Evolutionary conservation across 2,888 invertebrate species (phyloP).

Genomic region (Smittia aterrima): DNA sequence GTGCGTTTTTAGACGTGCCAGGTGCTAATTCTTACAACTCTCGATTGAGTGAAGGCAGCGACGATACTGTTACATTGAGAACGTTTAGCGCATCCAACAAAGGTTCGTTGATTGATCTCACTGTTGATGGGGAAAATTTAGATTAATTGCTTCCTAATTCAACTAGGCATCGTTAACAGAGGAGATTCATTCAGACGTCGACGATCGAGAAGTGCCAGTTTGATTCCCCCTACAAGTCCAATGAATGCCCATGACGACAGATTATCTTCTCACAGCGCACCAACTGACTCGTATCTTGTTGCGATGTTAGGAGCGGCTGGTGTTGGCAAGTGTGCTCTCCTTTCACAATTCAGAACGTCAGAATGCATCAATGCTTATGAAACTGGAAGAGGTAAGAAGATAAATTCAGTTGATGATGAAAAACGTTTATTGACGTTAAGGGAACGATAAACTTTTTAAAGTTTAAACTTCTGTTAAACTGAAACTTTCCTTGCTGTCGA

Average conservation of each 20-base stretch:
- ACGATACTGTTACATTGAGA: slow-evolving; percentile 84
- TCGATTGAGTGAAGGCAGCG: slow-evolving; percentile 54
- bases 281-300: slow-evolving; percentile 65
- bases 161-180: slow-evolving; percentile 81
- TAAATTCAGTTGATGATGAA: neutral
- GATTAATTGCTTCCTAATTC: neutral
- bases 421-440: neutral
- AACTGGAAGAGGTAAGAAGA: slow-evolving; percentile 64
- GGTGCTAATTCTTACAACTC: slow-evolving; percentile 53
- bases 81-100: slow-evolving; percentile 93
- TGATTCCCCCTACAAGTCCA: slow-evolving; percentile 62
- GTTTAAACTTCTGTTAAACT: neutral
- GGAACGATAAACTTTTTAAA: neutral
- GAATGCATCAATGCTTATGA: slow-evolving; percentile 94
- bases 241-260: slow-evolving; percentile 51
- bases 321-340: slow-evolving; percentile 81
- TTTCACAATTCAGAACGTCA: slow-evolving; percentile 88
- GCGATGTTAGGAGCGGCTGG: slow-evolving; percentile 76
- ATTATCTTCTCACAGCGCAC: slow-evolving; percentile 49
- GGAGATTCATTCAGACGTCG: slow-evolving; percentile 90
- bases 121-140: too few species aligned
- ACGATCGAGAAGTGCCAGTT: slow-evolving; percentile 77
- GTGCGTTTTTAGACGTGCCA: slow-evolving; percentile 68
- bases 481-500: neutral
- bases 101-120: slow-evolving; percentile 55